phyloP scores from a whole-genome alignment of 2,888 invertebrate genomes.

The Tetrapedia diversipes region DNA sequence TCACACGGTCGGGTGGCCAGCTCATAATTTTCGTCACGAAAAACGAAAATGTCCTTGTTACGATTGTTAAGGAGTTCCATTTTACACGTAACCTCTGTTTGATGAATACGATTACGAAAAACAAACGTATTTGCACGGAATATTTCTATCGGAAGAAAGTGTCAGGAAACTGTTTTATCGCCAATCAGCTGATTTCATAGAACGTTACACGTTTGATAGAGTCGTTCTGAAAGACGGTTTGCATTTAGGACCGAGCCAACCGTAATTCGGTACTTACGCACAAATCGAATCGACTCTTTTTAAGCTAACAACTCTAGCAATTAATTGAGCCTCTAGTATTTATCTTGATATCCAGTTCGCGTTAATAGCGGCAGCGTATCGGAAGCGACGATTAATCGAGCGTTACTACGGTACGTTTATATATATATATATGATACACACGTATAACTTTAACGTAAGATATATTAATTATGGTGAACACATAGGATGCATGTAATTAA shows the following conservation, averaged over 20 bases:
- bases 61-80: too few relatives aligned
- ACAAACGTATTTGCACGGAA: too few relatives aligned
- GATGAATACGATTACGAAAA: too few relatives aligned
- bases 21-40: not conserved
- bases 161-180: not conserved
- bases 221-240: not conserved
- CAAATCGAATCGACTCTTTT: constrained; percentile 55
- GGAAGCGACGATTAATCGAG: constrained; percentile 62
- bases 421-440: constrained; percentile 63
- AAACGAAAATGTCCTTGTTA: not conserved
- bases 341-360: constrained; percentile 65
- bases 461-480: constrained; percentile 62
- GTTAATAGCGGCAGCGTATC: constrained; percentile 60
- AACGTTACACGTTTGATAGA: not conserved
- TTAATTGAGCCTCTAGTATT: constrained; percentile 71
- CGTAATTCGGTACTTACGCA: constrained; percentile 36
- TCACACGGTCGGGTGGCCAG: constrained; percentile 31
- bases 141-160: not conserved
- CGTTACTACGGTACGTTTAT: constrained; percentile 62
- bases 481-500: constrained; percentile 67
- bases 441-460: constrained; percentile 69
- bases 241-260: constrained; percentile 12
- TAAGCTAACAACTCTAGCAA: constrained; percentile 50
- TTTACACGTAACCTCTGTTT: too few relatives aligned
- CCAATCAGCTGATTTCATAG: not conserved